Percentiles rank a stretch among this genome's conserved stretches.
Evolutionary conservation across 1,140 invertebrate genomes (phyloP).

Genomic region (Tetramorium simillimum): DNA sequence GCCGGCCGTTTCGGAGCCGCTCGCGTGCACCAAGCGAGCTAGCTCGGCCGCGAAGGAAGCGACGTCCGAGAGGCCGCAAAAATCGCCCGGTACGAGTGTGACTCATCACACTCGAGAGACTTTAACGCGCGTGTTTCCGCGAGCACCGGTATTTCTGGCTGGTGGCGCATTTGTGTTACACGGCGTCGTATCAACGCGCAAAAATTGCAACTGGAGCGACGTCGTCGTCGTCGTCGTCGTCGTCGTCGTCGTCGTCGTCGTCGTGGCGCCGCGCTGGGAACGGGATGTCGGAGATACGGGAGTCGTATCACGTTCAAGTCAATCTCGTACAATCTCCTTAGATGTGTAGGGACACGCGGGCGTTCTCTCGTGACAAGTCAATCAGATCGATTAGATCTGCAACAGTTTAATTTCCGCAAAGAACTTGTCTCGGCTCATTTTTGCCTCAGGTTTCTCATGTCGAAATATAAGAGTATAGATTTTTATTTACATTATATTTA

Average conservation of each 20-base stretch:
- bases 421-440: neutral
- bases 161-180: slow-evolving; percentile 33
- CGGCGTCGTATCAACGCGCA: slow-evolving; percentile 17
- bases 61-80: neutral
- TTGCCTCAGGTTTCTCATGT: neutral
- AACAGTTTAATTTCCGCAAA: neutral
- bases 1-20: neutral
- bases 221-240: neutral
- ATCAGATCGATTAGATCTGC: neutral
- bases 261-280: slow-evolving; percentile 26
- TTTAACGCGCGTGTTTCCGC: slow-evolving; percentile 39
- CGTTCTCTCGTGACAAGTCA: neutral
- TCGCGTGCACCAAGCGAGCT: neutral
- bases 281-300: slow-evolving; percentile 49
- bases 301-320: slow-evolving; percentile 22
- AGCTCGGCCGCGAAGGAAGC: neutral
- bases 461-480: neutral
- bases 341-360: neutral
- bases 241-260: neutral
- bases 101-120: slow-evolving; percentile 29
- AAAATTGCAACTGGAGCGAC: slow-evolving; percentile 39
- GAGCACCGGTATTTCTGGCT: slow-evolving; percentile 43
- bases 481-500: neutral
- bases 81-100: neutral
- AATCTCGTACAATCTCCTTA: neutral